Conservation (phyloP, 2,888 invertebrate species). For the Hofmannophila pseudospretella region DNA sequence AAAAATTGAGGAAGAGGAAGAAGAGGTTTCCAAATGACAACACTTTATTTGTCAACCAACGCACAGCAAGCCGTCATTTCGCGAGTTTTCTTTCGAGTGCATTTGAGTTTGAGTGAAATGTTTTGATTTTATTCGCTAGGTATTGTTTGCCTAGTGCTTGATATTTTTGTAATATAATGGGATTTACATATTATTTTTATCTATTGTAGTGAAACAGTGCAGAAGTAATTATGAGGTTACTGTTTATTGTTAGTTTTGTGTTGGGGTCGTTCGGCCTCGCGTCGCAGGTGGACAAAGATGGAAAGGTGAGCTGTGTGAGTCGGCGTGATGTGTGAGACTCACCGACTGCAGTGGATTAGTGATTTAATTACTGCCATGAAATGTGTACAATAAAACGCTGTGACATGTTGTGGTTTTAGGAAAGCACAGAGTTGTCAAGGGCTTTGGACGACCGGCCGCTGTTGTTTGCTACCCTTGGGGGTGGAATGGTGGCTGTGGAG, state of each 20-base stretch:
- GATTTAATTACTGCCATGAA: conserved; percentile 9
- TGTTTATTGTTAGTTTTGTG: conserved; percentile 46
- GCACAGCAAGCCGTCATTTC: too few species aligned
- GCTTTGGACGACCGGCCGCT: conserved; percentile 84
- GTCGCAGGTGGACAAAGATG: conserved; percentile 46
- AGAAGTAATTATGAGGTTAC: conserved; percentile 43
- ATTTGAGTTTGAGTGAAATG: too few species aligned
- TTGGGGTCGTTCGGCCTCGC: conserved; percentile 48
- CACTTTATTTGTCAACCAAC: too few species aligned
- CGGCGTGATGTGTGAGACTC: conserved; percentile 25
- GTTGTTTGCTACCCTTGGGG: conserved; percentile 95
- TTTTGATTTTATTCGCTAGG: too few species aligned
- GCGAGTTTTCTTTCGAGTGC: too few species aligned
- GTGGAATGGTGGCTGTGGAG: conserved; percentile 93
- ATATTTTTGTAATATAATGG: not conserved
- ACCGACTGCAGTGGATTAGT: conserved; percentile 34
- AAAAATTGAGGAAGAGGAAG: too few species aligned
- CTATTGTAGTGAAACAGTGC: conserved; percentile 16
- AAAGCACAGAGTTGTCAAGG: conserved; percentile 81
- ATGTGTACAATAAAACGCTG: conserved; percentile 14
- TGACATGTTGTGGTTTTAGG: conserved; percentile 57
- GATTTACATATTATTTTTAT: conserved; percentile 13
- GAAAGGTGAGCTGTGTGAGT: conserved; percentile 43
- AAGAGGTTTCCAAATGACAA: too few species aligned
- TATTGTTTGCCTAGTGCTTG: not conserved